Percentiles rank a stretch among this genome's conserved stretches.
These are phyloP conservation scores for Orchestes rusci DNA, from an alignment of 2,888 invertebrate genomes.

Conservation along the genomic window DNA sequence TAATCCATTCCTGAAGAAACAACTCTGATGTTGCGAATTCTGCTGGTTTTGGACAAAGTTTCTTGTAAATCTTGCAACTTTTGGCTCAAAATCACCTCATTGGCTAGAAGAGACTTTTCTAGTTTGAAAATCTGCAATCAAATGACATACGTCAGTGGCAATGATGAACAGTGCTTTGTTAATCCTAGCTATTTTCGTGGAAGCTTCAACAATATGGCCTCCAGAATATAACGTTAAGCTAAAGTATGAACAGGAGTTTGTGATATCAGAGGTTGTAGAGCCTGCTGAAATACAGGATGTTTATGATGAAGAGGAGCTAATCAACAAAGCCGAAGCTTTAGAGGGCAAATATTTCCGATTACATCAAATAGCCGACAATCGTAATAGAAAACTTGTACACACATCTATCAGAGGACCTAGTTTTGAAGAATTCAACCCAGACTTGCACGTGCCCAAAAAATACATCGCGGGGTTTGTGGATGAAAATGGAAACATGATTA, in stretches of 20 bases:
- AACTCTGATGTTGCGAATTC: conserved; percentile 37
- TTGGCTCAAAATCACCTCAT: conserved; percentile 63
- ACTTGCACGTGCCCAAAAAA: conserved; percentile 31
- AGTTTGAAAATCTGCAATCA: conserved; percentile 60
- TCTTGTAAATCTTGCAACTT: conserved; percentile 48
- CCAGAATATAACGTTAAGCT: conserved; percentile 39
- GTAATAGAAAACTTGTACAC: not conserved
- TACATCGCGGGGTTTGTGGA: conserved; percentile 35
- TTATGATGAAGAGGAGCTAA: conserved; percentile 41
- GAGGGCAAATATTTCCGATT: conserved; percentile 25
- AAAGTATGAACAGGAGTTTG: conserved; percentile 39
- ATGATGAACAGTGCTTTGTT: not conserved
- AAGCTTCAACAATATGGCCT: conserved; percentile 41
- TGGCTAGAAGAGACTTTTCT: conserved; percentile 55
- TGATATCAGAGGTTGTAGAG: conserved; percentile 38
- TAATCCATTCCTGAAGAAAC: conserved; percentile 31
- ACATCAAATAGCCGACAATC: conserved; percentile 16
- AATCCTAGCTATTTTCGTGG: too few relatives aligned
- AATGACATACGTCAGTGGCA: not conserved
- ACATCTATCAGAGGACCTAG: not conserved
- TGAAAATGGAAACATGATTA: conserved; percentile 25
- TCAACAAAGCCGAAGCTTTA: conserved; percentile 16
- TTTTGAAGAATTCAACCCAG: conserved; percentile 28
- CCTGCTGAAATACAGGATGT: conserved; percentile 40
- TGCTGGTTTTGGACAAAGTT: conserved; percentile 29